Percentiles rank a stretch among this genome's conserved stretches.
phyloP scores from a whole-genome alignment of 2,888 invertebrate species.

The Trissolcus japonicus region DNA sequence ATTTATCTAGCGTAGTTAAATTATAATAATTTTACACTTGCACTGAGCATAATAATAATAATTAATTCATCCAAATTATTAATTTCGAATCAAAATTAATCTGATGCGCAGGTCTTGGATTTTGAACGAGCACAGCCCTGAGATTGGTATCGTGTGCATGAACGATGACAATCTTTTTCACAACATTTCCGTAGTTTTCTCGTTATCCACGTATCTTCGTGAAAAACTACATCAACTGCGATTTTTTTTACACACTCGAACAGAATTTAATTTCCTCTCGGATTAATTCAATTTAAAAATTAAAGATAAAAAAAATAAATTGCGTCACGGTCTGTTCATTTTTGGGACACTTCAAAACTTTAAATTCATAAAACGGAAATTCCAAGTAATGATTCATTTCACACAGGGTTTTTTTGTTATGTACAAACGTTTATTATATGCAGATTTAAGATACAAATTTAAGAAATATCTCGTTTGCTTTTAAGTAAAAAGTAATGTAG shows the following conservation, averaged over 20 bases:
- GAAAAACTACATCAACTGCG: conserved; percentile 1
- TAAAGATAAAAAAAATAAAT: neutral
- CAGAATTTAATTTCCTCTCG: conserved; percentile 21
- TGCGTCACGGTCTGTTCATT: neutral
- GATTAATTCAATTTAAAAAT: conserved; percentile 15
- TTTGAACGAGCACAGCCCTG: conserved; percentile 13
- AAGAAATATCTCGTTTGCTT: neutral
- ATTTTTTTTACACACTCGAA: conserved; percentile 15
- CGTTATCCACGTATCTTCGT: neutral
- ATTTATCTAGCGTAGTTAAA: too few relatives aligned
- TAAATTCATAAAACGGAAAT: too few relatives aligned
- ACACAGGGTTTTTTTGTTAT: too few relatives aligned
- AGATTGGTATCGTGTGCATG: conserved; percentile 22
- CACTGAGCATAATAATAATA: too few relatives aligned
- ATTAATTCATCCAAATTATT: too few relatives aligned
- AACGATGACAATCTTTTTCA: conserved; percentile 17
- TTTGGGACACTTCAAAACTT: neutral
- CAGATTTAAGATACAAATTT: too few relatives aligned
- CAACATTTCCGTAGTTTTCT: conserved; percentile 6
- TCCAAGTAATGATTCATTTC: too few relatives aligned
- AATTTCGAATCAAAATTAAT: too few relatives aligned
- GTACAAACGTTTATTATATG: too few relatives aligned
- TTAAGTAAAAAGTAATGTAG: neutral
- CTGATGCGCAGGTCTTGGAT: neutral
- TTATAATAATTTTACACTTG: too few relatives aligned